Evolutionary conservation across 92 coral and sea anemone species (phyloP), one percentile per base, ranked within the genome.

Genomic region (Paragorgia papillata): DNA sequence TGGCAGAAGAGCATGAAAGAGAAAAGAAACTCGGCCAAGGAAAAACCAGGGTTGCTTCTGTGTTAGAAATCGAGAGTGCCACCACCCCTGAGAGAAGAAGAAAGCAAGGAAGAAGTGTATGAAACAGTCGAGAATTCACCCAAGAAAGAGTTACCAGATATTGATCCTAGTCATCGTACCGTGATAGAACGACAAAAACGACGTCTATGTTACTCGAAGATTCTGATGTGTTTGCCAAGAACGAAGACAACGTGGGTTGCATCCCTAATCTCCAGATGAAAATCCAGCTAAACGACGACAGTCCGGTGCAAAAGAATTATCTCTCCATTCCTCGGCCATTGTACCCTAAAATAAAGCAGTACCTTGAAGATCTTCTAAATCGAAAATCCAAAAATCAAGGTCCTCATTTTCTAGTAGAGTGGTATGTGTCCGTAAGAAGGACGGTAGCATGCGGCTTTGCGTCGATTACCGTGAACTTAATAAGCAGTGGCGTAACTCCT

Each of bases 261-360:
- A 44, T 44, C 2, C 80, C 71, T 30, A 80, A 69, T 25, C 41
- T 84, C 20, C 76, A 84, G 57, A 74, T 84, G 81, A 53, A 51
- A 21, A 79, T 84, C 55, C n/a, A 51, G 22, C 37, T 79, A 66
- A 40, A 60, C 27, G 81, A 79, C 56, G 46, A 24, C 26, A 35
- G 35, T n/a, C 85, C 89, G 9, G 85, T 79, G 31, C 89, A 79
- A 60, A 69, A 70, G 43, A 84, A 79, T 54, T 80, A 80, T 57
- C 64, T 62, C 10, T 25, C 78, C 7, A 43, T 80, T 14, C 81
- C 71, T 0, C 29, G 58, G 18, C 83, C 83, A 25, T 58, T 83
- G 22, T 66, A 83, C 40, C 60, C 76, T 10, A 84, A 84, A 55
- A 84, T 79, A 49, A 71, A 79, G 50, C 80, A 84, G 41, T 73